Evolutionary conservation across 1,140 invertebrate species (phyloP).

Genomic region (Drosophila pruinosa): DNA sequence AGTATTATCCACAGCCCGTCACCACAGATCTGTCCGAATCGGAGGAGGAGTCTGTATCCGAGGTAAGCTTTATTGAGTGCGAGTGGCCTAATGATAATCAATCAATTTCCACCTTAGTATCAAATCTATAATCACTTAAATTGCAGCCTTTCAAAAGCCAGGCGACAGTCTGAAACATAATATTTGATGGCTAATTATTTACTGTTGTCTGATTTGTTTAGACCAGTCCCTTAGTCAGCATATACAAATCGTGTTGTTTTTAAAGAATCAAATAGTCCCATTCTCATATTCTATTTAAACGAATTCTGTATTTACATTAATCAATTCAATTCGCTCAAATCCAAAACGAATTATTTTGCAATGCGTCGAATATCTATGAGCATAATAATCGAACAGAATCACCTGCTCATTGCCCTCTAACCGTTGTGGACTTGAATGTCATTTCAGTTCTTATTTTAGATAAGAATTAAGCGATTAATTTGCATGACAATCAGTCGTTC

Average conservation of each 20-base stretch:
- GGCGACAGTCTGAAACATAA: not conserved
- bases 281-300: not conserved
- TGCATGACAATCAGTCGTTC: constrained; percentile 4
- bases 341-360: no score
- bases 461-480: constrained; percentile 8
- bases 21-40: constrained; percentile 95
- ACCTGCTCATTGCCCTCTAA: not conserved
- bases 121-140: not conserved
- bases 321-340: no score
- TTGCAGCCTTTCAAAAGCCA: not conserved
- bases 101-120: not conserved
- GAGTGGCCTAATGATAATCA: not conserved
- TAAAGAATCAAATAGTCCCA: not conserved
- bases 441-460: constrained; percentile 6
- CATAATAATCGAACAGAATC: no score
- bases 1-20: constrained; percentile 87
- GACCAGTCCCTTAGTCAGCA: not conserved
- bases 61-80: constrained; percentile 86
- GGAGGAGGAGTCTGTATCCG: constrained; percentile 95
- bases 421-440: not conserved
- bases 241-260: not conserved
- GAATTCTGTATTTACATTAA: not conserved
- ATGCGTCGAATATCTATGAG: no score
- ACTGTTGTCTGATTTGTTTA: not conserved
- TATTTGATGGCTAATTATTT: not conserved